A percentile compares a stretch with the other conserved stretches of the same genome.
These are phyloP conservation scores for Oryzias celebensis DNA, from an alignment of 2,113 vertebrate species.

Conservation along the genomic window DNA sequence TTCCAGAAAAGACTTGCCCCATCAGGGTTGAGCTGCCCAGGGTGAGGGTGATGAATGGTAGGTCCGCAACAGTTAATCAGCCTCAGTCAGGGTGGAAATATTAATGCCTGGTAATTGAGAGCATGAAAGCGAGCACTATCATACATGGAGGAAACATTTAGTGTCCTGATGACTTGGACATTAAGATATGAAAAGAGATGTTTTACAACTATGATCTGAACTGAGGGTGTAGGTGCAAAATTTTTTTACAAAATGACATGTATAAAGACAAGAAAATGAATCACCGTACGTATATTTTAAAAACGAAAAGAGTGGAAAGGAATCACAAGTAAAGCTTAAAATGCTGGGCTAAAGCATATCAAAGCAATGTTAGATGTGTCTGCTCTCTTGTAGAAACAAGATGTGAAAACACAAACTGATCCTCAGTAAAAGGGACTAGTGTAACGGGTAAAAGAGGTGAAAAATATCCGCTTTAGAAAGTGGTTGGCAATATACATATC, in stretches of 20 bases:
- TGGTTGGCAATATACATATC: slow-evolving; percentile 79
- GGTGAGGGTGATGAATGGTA: slow-evolving; percentile 59
- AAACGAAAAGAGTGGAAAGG: slow-evolving; percentile 61
- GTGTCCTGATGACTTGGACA: slow-evolving; percentile 28
- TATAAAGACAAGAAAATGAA: slow-evolving; percentile 19
- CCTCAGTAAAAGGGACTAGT: slow-evolving; percentile 66
- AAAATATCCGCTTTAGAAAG: slow-evolving; percentile 75
- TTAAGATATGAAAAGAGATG: slow-evolving; percentile 12
- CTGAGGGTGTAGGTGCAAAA: slow-evolving; percentile 25
- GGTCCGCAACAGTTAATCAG: slow-evolving; percentile 62
- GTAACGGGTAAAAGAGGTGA: slow-evolving; percentile 60
- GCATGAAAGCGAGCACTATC: slow-evolving; percentile 37
- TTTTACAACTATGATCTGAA: slow-evolving; percentile 27
- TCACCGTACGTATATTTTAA: slow-evolving; percentile 58
- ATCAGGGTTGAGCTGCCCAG: slow-evolving; percentile 50
- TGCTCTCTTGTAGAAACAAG: slow-evolving; percentile 48
- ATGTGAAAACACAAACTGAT: slow-evolving; percentile 74
- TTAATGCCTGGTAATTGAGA: slow-evolving; percentile 62
- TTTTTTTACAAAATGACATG: slow-evolving; percentile 13
- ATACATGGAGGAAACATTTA: slow-evolving; percentile 37
- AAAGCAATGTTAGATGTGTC: slow-evolving; percentile 71
- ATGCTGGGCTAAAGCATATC: slow-evolving; percentile 68
- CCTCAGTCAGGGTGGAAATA: slow-evolving; percentile 58
- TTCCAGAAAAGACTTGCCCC: slow-evolving; percentile 59
- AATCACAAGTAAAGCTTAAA: slow-evolving; percentile 56